Percentiles rank a stretch among this genome's conserved stretches.
Evolutionary conservation across 2,888 invertebrate species (phyloP).

Genomic region (Chorisops tibialis): DNA sequence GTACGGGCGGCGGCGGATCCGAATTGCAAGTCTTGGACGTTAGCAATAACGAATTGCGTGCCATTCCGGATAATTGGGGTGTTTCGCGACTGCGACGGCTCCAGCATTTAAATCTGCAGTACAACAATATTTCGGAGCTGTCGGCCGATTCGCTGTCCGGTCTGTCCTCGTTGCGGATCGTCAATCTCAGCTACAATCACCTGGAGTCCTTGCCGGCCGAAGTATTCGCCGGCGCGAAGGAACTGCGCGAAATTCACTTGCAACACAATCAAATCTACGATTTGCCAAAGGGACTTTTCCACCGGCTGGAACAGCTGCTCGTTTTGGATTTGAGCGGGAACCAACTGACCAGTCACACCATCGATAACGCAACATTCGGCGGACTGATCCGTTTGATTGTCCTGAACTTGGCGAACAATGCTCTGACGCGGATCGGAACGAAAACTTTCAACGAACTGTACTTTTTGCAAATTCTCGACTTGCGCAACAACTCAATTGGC

Average conservation of each 20-base stretch:
- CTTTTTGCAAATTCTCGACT: conserved; percentile 79
- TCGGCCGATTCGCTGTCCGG: conserved; percentile 76
- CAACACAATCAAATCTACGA: conserved; percentile 82
- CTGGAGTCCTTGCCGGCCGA: conserved; percentile 77
- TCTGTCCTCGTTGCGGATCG: conserved; percentile 70
- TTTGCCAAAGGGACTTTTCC: conserved; percentile 78
- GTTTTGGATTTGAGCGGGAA: conserved; percentile 82
- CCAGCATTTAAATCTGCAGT: conserved; percentile 74
- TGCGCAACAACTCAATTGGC: conserved; percentile 84
- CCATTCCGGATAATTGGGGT: conserved; percentile 70
- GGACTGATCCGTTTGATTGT: conserved; percentile 81
- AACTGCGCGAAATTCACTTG: conserved; percentile 76
- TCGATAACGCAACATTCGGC: conserved; percentile 80
- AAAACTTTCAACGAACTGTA: conserved; percentile 83
- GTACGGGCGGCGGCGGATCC: conserved; percentile 55
- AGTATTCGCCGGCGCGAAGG: conserved; percentile 75
- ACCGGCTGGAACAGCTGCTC: conserved; percentile 77
- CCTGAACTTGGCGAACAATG: conserved; percentile 80
- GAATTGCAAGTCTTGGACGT: conserved; percentile 75
- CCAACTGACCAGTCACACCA: conserved; percentile 77
- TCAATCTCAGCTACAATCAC: conserved; percentile 85
- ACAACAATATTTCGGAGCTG: conserved; percentile 78
- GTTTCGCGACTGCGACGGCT: conserved; percentile 73
- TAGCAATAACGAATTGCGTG: conserved; percentile 74
- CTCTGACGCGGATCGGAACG: conserved; percentile 77